A percentile compares a stretch with the other conserved stretches of the same genome.
These are phyloP conservation scores for Drosophila setosimentum DNA, from an alignment of 2,888 invertebrate genomes.

Conservation along the genomic window DNA sequence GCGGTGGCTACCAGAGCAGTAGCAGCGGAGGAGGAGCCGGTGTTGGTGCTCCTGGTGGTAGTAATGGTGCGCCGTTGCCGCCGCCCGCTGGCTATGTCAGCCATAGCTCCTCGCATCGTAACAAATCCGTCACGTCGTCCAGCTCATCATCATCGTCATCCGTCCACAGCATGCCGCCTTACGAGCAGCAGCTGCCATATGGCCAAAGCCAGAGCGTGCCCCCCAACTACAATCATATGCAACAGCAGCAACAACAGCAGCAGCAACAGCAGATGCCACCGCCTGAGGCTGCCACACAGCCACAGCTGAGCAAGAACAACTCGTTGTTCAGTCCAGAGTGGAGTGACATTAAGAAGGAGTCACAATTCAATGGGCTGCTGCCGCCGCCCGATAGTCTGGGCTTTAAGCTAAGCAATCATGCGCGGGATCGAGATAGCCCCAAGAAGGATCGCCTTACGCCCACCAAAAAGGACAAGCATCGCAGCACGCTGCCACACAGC, in stretches of 20 bases:
- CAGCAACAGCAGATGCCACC: slow-evolving; percentile 58
- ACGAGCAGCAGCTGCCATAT: slow-evolving; percentile 71
- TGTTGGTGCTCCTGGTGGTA: slow-evolving; percentile 34
- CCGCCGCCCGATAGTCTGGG: slow-evolving; percentile 63
- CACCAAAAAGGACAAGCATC: slow-evolving; percentile 84
- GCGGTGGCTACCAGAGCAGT: slow-evolving; percentile 54
- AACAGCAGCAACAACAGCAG: slow-evolving; percentile 53
- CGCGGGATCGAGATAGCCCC: slow-evolving; percentile 82
- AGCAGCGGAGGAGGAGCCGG: background rate
- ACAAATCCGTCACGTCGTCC: slow-evolving; percentile 68
- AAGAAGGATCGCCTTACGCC: slow-evolving; percentile 81
- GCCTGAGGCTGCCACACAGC: slow-evolving; percentile 43
- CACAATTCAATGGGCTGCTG: slow-evolving; percentile 64
- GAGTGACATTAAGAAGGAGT: slow-evolving; percentile 80
- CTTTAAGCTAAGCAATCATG: slow-evolving; percentile 70
- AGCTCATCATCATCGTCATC: slow-evolving; percentile 80
- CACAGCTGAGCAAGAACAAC: slow-evolving; percentile 54
- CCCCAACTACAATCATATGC: slow-evolving; percentile 65
- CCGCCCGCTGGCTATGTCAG: slow-evolving; percentile 48
- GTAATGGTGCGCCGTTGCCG: slow-evolving; percentile 52
- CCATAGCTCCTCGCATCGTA: slow-evolving; percentile 62
- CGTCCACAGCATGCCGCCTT: slow-evolving; percentile 69
- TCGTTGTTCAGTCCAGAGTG: slow-evolving; percentile 85
- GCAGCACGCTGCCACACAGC: slow-evolving; percentile 51
- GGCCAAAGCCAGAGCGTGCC: slow-evolving; percentile 59